These are phyloP conservation scores for Leucopternis melanops DNA, from an alignment of 2,113 vertebrate genomes.

Conservation along the genomic window DNA sequence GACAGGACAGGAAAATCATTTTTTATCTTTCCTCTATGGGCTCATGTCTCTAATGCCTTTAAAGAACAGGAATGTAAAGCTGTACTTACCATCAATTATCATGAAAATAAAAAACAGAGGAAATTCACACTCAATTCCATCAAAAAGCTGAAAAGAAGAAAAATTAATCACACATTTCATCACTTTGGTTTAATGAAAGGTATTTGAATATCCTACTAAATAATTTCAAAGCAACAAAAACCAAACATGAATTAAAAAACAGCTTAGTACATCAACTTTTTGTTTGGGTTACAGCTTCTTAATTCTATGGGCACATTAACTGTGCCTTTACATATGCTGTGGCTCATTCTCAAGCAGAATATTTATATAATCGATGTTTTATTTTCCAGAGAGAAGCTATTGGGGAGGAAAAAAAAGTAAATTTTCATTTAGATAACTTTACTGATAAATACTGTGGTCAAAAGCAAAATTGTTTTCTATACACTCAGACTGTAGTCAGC, in stretches of 20 bases:
- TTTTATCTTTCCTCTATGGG: neutral
- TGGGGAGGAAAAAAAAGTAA: neutral
- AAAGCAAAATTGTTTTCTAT: slow-evolving; percentile 29
- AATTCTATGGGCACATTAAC: neutral
- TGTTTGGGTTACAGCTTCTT: neutral
- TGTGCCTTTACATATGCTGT: neutral
- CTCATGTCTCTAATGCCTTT: neutral
- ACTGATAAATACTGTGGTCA: slow-evolving; percentile 14
- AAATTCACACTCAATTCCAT: slow-evolving; percentile 98
- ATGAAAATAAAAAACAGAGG: slow-evolving; percentile 97
- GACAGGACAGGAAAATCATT: neutral
- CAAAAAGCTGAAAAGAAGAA: slow-evolving; percentile 85
- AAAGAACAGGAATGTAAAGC: neutral
- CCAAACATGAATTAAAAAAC: neutral
- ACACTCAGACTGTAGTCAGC: slow-evolving; percentile 41
- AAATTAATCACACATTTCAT: slow-evolving; percentile 24
- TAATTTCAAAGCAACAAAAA: neutral
- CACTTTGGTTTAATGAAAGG: neutral
- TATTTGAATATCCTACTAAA: neutral
- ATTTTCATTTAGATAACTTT: slow-evolving; percentile 35
- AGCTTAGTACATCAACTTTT: neutral
- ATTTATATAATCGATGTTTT: neutral
- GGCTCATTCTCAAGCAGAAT: neutral
- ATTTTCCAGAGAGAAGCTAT: neutral
- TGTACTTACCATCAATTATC: slow-evolving; percentile 97